Evolutionary conservation across 2,113 vertebrate species (phyloP), one percentile per base, ranked within the genome.

Genomic region (Nothocercus nigrocapillus): DNA sequence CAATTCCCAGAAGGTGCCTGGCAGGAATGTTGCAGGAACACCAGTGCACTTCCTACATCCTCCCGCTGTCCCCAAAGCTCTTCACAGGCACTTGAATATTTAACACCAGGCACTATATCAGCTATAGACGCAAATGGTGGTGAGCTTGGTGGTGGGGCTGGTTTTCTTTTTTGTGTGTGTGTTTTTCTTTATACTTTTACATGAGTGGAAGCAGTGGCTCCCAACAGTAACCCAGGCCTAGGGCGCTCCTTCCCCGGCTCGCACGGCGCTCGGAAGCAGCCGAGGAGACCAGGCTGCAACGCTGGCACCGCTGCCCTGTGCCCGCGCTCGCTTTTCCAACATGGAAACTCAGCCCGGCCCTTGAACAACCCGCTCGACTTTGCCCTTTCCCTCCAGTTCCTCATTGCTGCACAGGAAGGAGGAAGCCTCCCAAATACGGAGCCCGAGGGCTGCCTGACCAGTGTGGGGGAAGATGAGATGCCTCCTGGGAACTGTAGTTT

Each of bases 401-500:
- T 38, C 36, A 8, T 5, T 1, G 2, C 13, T 8, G 18, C 2
- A 2, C 2, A 18, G 28, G 27, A 12, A 56, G 34, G 28, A 92
- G 17, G 66, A 82, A 86, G 22, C 32, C 14, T 87, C 85, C 22
- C 0, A 0, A 79, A 80, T 3, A 14, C 59, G 24, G 21, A 66
- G 19, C 36, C 20, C 20, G 47, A 49, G 47, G 19, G 47, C 20
- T 20, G 21, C 17, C 47, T 11, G 49, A 22, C 49, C 21, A 11
- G 49, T 6, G 21, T 49, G 75, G 12, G 53, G 42, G 8, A 73
- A 59, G 61, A 61, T 22, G 45, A 81, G 36, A 21, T 75, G 62
- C 75, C 44, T 94, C 86, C 73, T 96, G 90, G 82, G 92, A 94
- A 53, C 2, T 86, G 69, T 73, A 92, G 92, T 76, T 91, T 80